Conservation (phyloP, 2,113 vertebrate species). For the Pagrus major region DNA sequence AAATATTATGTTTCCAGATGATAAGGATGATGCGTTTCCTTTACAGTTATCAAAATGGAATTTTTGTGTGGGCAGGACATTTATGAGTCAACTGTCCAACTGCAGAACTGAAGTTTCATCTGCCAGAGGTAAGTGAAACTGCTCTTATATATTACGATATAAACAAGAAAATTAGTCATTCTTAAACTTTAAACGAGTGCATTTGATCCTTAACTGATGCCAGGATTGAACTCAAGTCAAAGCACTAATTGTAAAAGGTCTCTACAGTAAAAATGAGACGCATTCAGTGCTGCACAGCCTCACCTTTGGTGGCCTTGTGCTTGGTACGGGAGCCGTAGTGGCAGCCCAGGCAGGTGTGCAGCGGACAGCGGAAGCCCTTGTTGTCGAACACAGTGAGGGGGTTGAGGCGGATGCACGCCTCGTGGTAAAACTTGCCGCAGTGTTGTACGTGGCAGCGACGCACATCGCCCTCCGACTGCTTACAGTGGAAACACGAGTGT, state of each 20-base stretch:
- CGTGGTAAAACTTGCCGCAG: slow-evolving; percentile 97
- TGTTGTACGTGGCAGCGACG: slow-evolving; percentile 92
- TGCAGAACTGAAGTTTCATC: not conserved
- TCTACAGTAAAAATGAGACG: not conserved
- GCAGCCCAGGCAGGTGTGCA: slow-evolving; percentile 95
- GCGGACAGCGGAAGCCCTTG: slow-evolving; percentile 95
- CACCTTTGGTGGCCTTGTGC: slow-evolving; percentile 92
- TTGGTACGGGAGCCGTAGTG: slow-evolving; percentile 88
- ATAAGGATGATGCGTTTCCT: not conserved
- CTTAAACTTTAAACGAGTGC: not conserved
- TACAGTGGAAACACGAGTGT: slow-evolving; percentile 94
- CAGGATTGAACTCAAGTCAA: not conserved
- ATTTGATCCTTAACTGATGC: not conserved
- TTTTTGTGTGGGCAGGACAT: not conserved
- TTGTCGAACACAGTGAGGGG: slow-evolving; percentile 92
- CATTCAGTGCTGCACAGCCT: not conserved
- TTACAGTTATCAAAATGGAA: not conserved
- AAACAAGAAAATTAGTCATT: not conserved
- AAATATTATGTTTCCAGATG: no score
- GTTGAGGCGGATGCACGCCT: slow-evolving; percentile 89
- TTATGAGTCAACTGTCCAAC: not conserved
- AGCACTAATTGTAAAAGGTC: not conserved
- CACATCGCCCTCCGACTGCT: slow-evolving; percentile 87
- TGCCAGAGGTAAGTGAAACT: not conserved
- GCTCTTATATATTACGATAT: not conserved